Evolutionary conservation across 2,888 invertebrate species (phyloP), one percentile per base, ranked within the genome.

Genomic region (Flexamia atlantica): DNA sequence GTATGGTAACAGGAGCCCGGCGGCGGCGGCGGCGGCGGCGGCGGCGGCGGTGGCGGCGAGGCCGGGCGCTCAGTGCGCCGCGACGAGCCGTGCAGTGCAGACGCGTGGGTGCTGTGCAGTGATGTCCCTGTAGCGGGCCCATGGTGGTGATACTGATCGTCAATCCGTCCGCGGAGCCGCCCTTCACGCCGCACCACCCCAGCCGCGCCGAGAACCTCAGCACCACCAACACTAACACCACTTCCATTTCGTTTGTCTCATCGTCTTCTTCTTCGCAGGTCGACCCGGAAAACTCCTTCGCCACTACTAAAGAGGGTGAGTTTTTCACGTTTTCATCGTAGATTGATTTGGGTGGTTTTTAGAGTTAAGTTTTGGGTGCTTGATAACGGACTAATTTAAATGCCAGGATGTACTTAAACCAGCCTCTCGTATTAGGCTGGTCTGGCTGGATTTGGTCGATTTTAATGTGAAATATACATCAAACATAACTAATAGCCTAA

Each of bases 231-330:
- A 86, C 85, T 76, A 87, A 86, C 72, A 86, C 87, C 28, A 85
- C 88, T 25, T 87, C 88, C 25, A 86, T 88, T 81, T 87, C 87
- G 80, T 88, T 87, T 86, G 87, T 88, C 85, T 87, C 86, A 83
- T 86, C 86, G 82, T 87, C 86, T 87, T 88, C 87, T 87, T 88
- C 87, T 92, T 91, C 88, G 76, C 91, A 95, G 93, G 93, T 94
- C 86, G 94, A 94, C 90, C 94, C 95, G 85, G 95, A 94, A 79
- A 95, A 95, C 89, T 94, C 95, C 87, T 93, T 95, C 91, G 96
- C 96, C 88, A 95, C 95, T 90, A 96, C 96, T 91, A 96, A 96
- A 94, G 96, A 97, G 94, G 96, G 96, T 96, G 90, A 92, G 92
- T 90, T 32, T 79, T 40, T 40, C 12, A 9, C 12, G 12, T 40